These are phyloP conservation scores for Atopsyche davidsoni DNA, from an alignment of 1,140 invertebrate species.

Conservation along the genomic window DNA sequence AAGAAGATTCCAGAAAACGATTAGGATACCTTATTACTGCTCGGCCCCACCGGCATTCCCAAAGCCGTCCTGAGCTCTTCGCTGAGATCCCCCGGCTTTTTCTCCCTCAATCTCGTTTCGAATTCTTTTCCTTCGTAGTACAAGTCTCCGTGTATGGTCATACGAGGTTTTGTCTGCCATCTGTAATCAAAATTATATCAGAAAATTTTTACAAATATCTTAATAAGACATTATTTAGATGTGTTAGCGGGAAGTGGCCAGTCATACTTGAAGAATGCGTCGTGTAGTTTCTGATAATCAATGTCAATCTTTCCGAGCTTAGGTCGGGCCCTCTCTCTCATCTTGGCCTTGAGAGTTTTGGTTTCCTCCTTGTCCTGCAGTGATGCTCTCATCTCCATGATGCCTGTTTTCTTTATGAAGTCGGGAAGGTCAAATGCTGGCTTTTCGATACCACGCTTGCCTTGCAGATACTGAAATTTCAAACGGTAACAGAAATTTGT, in stretches of 20 bases:
- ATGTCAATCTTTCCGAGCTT: constrained; percentile 99
- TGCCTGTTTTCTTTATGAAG: constrained; percentile 98
- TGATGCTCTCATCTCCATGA: constrained; percentile 99
- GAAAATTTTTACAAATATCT: constrained; percentile 2
- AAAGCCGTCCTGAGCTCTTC: constrained; percentile 94
- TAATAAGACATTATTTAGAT: constrained; percentile 3
- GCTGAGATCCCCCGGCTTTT: constrained; percentile 96
- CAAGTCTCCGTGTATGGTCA: constrained; percentile 98
- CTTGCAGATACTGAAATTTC: constrained; percentile 60
- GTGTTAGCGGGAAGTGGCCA: background rate
- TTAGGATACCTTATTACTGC: constrained; percentile 64
- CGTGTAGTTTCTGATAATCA: constrained; percentile 99
- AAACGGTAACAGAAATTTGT: background rate
- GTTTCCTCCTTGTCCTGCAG: constrained; percentile 97
- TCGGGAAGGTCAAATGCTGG: constrained; percentile 97
- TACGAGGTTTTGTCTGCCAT: constrained; percentile 98
- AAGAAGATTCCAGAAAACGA: background rate
- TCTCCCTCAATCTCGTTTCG: constrained; percentile 95
- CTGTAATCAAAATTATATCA: constrained; percentile 45
- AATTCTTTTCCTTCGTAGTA: constrained; percentile 99
- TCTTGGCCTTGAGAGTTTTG: constrained; percentile 96
- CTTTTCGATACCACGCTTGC: constrained; percentile 98
- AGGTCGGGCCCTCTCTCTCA: constrained; percentile 93
- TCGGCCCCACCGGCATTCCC: constrained; percentile 97
- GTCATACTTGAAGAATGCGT: constrained; percentile 92